Evolutionary conservation across 2,797 vertebrate species (phyloP).

Genomic region (Enteromius mattozi): DNA sequence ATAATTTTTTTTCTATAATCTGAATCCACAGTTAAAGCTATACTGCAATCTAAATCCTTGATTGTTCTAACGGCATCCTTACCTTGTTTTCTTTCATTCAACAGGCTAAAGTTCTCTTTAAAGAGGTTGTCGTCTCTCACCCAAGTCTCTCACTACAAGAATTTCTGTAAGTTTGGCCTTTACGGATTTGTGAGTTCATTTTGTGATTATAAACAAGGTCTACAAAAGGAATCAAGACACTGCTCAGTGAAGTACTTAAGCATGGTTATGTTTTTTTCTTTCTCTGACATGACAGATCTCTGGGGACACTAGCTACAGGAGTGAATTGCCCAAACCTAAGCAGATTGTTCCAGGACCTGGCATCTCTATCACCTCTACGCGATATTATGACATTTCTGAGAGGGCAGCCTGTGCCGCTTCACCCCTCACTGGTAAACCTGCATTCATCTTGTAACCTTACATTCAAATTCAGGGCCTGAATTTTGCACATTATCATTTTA

Average conservation of each 20-base stretch:
- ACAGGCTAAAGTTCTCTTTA: slow-evolving; percentile 79
- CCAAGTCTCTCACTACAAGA: slow-evolving; percentile 55
- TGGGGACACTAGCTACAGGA: slow-evolving; percentile 76
- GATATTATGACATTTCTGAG: slow-evolving; percentile 71
- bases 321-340: slow-evolving; percentile 72
- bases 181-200: not conserved
- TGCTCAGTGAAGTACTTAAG: not conserved
- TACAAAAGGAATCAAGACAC: not conserved
- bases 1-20: not conserved
- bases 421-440: slow-evolving; percentile 75
- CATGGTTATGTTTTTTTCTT: not conserved
- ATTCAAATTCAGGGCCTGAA: not conserved
- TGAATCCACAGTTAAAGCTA: not conserved
- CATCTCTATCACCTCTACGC: slow-evolving; percentile 54
- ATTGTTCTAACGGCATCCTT: not conserved
- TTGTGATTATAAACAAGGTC: not conserved
- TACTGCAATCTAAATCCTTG: not conserved
- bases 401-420: slow-evolving; percentile 73
- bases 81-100: slow-evolving; percentile 32
- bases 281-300: slow-evolving; percentile 64
- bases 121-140: slow-evolving; percentile 51
- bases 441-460: not conserved
- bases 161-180: slow-evolving; percentile 71
- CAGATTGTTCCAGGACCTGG: slow-evolving; percentile 54
- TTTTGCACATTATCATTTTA: slow-evolving; percentile 4